Conservation (phyloP, 2,888 invertebrate genomes). For the Enchytraeus crypticus region DNA sequence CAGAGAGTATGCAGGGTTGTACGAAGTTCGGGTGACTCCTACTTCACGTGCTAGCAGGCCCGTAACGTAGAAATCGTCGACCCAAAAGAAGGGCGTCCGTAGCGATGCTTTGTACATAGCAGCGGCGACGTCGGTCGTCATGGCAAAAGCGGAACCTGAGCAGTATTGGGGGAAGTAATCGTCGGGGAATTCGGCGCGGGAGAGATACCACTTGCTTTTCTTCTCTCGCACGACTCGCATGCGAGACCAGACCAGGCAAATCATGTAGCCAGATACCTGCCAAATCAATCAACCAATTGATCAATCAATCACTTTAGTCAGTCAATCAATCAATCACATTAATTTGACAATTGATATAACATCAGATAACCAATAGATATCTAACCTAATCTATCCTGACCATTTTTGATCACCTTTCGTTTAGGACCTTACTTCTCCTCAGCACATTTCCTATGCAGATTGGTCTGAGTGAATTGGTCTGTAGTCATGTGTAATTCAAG, state of each 20-base stretch:
- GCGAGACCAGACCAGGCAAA: slow-evolving; percentile 46
- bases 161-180: slow-evolving; percentile 50
- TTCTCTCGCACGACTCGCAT: slow-evolving; percentile 47
- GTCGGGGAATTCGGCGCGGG: slow-evolving; percentile 43
- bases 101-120: slow-evolving; percentile 58
- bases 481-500: too few relatives aligned
- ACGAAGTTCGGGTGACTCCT: slow-evolving; percentile 33
- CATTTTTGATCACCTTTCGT: too few relatives aligned
- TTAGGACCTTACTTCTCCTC: too few relatives aligned
- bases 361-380: too few relatives aligned
- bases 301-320: too few relatives aligned
- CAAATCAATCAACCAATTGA: too few relatives aligned
- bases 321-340: too few relatives aligned
- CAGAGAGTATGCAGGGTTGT: slow-evolving; percentile 39
- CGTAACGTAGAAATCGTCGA: slow-evolving; percentile 79
- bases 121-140: slow-evolving; percentile 59
- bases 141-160: slow-evolving; percentile 51
- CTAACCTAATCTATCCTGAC: too few relatives aligned
- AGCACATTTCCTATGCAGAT: too few relatives aligned
- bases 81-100: slow-evolving; percentile 71
- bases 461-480: too few relatives aligned
- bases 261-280: neutral
- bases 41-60: slow-evolving; percentile 58
- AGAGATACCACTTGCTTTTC: slow-evolving; percentile 50
- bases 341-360: too few relatives aligned